A percentile compares a stretch with the other conserved stretches of the same genome.
Evolutionary conservation across 2,113 vertebrate species (phyloP).

Genomic region (Ciconia maguari): DNA sequence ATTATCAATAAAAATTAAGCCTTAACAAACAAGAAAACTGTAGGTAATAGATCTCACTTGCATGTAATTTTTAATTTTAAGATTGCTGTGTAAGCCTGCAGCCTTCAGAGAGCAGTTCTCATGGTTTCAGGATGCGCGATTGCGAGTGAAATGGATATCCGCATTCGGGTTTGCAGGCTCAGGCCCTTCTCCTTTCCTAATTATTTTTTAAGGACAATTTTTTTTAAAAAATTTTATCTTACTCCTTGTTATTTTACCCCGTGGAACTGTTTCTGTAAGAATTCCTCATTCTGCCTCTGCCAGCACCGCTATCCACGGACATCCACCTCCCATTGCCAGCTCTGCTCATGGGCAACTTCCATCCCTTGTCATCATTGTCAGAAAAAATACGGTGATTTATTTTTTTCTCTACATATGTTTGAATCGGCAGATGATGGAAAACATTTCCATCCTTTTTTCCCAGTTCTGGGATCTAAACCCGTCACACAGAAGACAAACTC

Average conservation of each 20-base stretch:
- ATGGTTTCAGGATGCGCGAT: rapidly evolving
- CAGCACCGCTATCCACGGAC: neutral
- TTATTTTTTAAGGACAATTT: neutral
- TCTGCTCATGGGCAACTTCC: neutral
- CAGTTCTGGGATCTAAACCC: neutral
- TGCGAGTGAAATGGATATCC: neutral
- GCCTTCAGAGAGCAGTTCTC: neutral
- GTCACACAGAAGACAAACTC: neutral
- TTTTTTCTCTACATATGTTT: neutral
- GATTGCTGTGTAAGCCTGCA: neutral
- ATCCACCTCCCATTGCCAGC: neutral
- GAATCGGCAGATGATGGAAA: neutral
- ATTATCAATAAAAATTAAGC: neutral
- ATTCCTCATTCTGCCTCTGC: neutral
- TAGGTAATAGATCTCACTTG: neutral
- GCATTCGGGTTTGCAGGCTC: neutral
- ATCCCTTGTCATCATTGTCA: neutral
- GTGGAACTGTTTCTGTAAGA: neutral
- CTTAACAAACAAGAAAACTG: neutral
- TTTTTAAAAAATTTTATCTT: no score
- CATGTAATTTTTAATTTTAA: neutral
- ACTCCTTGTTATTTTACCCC: neutral
- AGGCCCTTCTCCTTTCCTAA: neutral
- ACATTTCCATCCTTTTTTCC: rapidly evolving
- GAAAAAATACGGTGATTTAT: rapidly evolving